phyloP scores from a whole-genome alignment of 2,888 invertebrate species.

The Thumatha senex region DNA sequence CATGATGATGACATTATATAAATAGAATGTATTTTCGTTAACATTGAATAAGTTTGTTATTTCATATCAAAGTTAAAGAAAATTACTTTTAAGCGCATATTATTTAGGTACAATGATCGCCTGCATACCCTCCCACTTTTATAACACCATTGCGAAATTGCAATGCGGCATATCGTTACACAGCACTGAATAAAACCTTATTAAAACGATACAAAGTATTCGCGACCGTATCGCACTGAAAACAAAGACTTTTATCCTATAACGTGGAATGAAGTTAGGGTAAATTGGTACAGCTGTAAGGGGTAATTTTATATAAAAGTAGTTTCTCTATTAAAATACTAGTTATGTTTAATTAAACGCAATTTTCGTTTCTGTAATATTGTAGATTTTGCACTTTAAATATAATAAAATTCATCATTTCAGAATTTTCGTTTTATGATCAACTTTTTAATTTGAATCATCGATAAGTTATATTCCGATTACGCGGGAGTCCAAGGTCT shows the following conservation, averaged over 20 bases:
- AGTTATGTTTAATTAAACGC: constrained; percentile 19
- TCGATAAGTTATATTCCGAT: too few relatives aligned
- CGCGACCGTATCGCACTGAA: background rate
- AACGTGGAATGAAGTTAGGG: background rate
- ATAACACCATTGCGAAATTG: constrained; percentile 31
- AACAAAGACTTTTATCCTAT: constrained; percentile 12
- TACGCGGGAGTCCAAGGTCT: too few relatives aligned
- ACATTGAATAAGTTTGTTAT: too few relatives aligned
- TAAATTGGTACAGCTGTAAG: constrained; percentile 19
- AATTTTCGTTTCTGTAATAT: constrained; percentile 14
- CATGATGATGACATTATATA: too few relatives aligned
- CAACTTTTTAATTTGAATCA: too few relatives aligned
- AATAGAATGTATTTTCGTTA: too few relatives aligned
- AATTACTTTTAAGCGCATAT: constrained; percentile 4
- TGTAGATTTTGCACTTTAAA: background rate
- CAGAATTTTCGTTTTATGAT: too few relatives aligned
- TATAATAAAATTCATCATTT: too few relatives aligned
- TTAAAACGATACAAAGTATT: constrained; percentile 3
- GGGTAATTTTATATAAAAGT: constrained; percentile 15
- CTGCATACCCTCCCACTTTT: constrained; percentile 22
- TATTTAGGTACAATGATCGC: constrained; percentile 7
- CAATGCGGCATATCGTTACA: constrained; percentile 30
- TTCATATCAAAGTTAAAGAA: constrained; percentile 12
- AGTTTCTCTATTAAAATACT: constrained; percentile 7
- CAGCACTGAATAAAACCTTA: constrained; percentile 18